Evolutionary conservation across 92 coral and sea anemone species (phyloP).

Genomic region (Palythoa grandiflora): DNA sequence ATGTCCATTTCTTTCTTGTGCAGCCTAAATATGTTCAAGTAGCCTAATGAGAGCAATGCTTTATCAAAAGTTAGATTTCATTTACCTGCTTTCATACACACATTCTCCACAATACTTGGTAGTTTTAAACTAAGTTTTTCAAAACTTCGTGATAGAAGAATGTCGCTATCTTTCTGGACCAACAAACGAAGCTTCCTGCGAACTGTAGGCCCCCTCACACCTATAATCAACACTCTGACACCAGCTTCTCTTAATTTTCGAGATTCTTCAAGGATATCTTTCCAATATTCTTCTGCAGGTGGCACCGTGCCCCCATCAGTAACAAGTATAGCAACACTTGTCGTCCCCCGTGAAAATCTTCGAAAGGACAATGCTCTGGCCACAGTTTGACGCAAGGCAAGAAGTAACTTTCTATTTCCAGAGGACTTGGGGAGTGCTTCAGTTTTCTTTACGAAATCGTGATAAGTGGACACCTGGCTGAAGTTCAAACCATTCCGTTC

Average conservation of each 20-base stretch:
- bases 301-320: constrained; percentile 21
- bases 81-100: constrained; percentile 3
- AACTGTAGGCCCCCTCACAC: constrained; percentile 49
- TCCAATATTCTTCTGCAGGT: background rate
- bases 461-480: constrained; percentile 1
- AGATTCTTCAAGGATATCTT: constrained; percentile 40
- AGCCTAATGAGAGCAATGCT: too few relatives aligned
- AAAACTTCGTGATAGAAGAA: constrained; percentile 33
- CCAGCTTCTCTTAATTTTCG: constrained; percentile 66
- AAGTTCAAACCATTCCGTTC: background rate
- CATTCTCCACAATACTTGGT: background rate
- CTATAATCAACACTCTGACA: constrained; percentile 66
- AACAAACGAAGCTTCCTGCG: constrained; percentile 9
- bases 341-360: background rate
- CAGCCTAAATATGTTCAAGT: too few relatives aligned
- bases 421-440: background rate
- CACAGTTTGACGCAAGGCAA: background rate
- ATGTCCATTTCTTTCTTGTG: too few relatives aligned
- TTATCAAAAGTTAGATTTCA: too few relatives aligned
- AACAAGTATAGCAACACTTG: background rate
- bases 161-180: constrained; percentile 45
- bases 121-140: background rate
- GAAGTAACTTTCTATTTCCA: constrained; percentile 4
- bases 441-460: constrained; percentile 2
- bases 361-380: constrained; percentile 9